Base-by-base conservation (phyloP, 2,113 vertebrate species). In the Cervus canadensis region DNA sequence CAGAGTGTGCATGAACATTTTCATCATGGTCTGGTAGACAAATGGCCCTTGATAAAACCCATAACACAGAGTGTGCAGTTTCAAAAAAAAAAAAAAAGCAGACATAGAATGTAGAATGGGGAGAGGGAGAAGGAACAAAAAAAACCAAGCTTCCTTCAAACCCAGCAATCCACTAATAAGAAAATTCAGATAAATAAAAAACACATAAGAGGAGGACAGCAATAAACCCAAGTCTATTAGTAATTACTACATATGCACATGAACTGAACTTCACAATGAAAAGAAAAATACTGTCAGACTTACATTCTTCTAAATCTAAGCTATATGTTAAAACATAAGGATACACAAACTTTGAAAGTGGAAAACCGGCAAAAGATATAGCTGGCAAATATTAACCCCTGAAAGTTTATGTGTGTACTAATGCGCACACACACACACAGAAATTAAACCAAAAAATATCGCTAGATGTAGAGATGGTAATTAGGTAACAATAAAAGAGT, bases 351-450 rank as follows among this genome's bases (percentile, higher is more conserved):
- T 10, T 64, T 85, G 19, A 87, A 86, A 94, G 26, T 52, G 25
- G 33, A 91, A 87, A 76, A 56, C 11, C 52, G 12, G 54, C 28
- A 85, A 45, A 89, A 89, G 56, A 60, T 71, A 54, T 7, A 45
- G 13, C 36, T 56, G 21, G n/a, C 6, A 76, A 78, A 85, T 93
- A 76, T 36, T 54, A 64, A 85, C 23, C 45, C 74, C 21, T n/a
- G 7, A 43, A 89, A 74, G 19, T 56, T 84, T 67, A 0, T 25
- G n/a, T 74, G 60, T 2, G 36, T 56, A 33, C 36, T 6, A 50
- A 21, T 30, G 43, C 0, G 0, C 5, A 0, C 7, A 17, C 26
- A 28, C 26, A 28, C 26, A 30, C 7, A 17, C 0, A n/a, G 25
- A 62, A 16, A 2, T 74, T 54, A 54, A 74, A 52, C 7, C 52